Base-by-base conservation (phyloP, 2,888 invertebrate species). In the Microctonus brassicae region DNA sequence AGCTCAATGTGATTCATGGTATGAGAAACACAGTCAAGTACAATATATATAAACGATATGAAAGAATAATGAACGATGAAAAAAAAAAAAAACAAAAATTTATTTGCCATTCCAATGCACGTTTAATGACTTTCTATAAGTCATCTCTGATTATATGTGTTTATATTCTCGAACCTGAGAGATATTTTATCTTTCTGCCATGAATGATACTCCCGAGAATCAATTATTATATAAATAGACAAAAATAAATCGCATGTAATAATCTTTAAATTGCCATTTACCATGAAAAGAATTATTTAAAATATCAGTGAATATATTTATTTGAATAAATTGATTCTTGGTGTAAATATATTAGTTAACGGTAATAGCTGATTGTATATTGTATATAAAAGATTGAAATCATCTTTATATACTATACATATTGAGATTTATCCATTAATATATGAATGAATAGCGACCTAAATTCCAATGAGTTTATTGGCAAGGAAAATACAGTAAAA, bases 391-490 rank as follows among this genome's bases (percentile, higher is more conserved):
- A 17, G 1, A 5, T 26, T 2, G 57, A 5, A 57, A 13, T 57
- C 29, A 5, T 57, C 57, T 57, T 0, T 2, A 5, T 11, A 47
- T n/a, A 47, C 7, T 47, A 47, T 20, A 17, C 17, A 20, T 47
- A 1, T 47, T 6, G 17, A 17, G n/a, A 7, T 1, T 39, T 5
- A n/a, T 0, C n/a, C n/a, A n/a, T n/a, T 13, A 4, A 13, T 55
- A 11, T 26, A 57, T 4, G 26, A n/a, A 29, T 11, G 26, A 6
- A 47, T n/a, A 57, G 6, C 71, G 69, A 77, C 73, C 71, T 26
- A 67, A 66, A 78, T 77, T 75, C 76, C 72, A 47, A 33, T 57
- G 68, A 71, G 66, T 69, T 62, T 74, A 76, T 72, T 64, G 61
- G 58, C 53, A 68, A 62, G 22, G 10, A 34, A 11, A 36, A 47